phyloP scores from a whole-genome alignment of 2,797 vertebrate genomes.

The Macrochelys suwanniensis region DNA sequence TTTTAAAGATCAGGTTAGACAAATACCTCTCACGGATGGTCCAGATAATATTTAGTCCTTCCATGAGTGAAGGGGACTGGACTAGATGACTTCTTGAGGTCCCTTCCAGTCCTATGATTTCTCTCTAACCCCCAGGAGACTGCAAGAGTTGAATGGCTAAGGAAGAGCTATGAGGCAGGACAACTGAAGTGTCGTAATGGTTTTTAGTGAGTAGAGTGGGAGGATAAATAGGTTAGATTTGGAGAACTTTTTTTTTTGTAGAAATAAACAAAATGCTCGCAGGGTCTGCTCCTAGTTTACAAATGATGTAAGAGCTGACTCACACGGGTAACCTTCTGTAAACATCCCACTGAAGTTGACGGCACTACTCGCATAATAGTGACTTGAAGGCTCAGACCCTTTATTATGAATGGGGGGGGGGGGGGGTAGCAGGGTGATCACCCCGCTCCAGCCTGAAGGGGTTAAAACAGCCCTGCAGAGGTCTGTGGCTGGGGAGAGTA shows the following conservation, averaged over 20 bases:
- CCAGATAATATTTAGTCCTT: too few species aligned
- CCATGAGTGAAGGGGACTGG: too few species aligned
- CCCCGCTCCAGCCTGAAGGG: too few species aligned
- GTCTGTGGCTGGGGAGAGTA: too few species aligned
- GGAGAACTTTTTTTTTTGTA: neutral
- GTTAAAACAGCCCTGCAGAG: too few species aligned
- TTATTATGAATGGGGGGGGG: neutral
- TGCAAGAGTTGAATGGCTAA: neutral
- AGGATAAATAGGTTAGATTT: neutral
- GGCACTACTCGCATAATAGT: neutral
- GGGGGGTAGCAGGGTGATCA: too few species aligned
- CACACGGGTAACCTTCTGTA: neutral
- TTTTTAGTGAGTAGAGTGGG: neutral
- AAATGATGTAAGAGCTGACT: neutral
- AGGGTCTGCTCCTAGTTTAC: neutral
- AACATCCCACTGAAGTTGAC: neutral
- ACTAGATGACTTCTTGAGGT: too few species aligned
- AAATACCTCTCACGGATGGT: too few species aligned
- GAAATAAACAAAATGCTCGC: neutral
- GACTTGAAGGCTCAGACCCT: neutral
- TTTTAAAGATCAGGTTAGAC: too few species aligned
- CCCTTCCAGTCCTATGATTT: too few species aligned
- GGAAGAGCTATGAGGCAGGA: neutral
- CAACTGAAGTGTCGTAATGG: neutral
- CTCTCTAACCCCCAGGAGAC: neutral